Evolutionary conservation across 1,140 invertebrate genomes (phyloP).

Genomic region (Dendrolimus kikuchii): DNA sequence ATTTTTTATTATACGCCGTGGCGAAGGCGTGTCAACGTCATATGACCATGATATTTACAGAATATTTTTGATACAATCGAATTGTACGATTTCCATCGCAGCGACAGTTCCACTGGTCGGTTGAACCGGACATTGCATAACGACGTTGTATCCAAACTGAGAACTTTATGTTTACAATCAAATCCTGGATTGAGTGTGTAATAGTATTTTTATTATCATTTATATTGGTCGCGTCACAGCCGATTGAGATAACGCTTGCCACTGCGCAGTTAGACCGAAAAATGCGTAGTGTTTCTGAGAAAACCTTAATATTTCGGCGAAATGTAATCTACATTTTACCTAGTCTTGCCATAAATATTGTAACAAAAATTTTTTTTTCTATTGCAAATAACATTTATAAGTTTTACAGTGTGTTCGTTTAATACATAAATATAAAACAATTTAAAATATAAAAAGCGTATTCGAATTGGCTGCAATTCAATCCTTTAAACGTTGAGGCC

Average conservation of each 20-base stretch:
- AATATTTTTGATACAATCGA: conserved; percentile 7
- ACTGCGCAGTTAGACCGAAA: conserved; percentile 51
- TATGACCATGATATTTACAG: conserved; percentile 16
- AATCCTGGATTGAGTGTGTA: conserved; percentile 25
- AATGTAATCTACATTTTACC: neutral
- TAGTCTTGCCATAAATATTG: neutral
- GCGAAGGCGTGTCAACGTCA: conserved; percentile 22
- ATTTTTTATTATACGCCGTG: conserved; percentile 11
- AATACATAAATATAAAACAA: too few relatives aligned
- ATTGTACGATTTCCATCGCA: conserved; percentile 11
- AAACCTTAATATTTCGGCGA: neutral
- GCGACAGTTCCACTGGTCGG: conserved; percentile 1
- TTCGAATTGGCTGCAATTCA: too few relatives aligned
- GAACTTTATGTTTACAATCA: conserved; percentile 18
- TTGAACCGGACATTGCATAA: conserved; percentile 9
- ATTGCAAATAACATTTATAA: too few relatives aligned
- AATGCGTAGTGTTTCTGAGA: conserved; percentile 28
- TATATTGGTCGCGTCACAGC: conserved; percentile 47
- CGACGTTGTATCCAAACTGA: conserved; percentile 21
- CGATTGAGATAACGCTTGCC: conserved; percentile 46
- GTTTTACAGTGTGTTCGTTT: too few relatives aligned
- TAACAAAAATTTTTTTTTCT: too few relatives aligned
- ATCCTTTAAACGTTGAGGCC: too few relatives aligned
- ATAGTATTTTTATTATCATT: conserved; percentile 54
- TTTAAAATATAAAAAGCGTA: too few relatives aligned